Evolutionary conservation across 2,113 vertebrate species (phyloP).

Genomic region (Ceyx margarethae): DNA sequence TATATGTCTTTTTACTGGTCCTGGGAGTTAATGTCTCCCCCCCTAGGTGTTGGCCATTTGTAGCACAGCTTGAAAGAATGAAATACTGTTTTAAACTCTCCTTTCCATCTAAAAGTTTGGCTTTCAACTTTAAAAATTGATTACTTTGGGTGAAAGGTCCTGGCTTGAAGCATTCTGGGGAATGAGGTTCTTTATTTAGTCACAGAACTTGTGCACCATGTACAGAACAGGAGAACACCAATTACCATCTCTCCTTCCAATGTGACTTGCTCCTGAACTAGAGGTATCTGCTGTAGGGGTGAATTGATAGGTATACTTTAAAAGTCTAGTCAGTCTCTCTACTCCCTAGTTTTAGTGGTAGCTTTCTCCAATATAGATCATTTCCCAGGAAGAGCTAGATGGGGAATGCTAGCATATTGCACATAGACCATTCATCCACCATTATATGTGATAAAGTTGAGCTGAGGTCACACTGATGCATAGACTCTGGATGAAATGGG

Average conservation of each 20-base stretch:
- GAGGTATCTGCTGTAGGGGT: background rate
- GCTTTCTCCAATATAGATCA: background rate
- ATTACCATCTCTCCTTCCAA: background rate
- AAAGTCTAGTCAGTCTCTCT: background rate
- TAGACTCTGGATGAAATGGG: background rate
- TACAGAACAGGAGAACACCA: background rate
- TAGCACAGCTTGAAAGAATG: conserved; percentile 50
- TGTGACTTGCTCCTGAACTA: conserved; percentile 7
- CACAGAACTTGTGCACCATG: background rate
- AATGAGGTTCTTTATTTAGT: conserved; percentile 50
- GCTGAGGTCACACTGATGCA: background rate
- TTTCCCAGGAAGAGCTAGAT: background rate
- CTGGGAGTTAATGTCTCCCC: conserved; percentile 61
- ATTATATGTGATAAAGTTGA: background rate
- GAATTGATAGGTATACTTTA: background rate
- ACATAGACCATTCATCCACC: background rate
- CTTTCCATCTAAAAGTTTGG: conserved; percentile 36
- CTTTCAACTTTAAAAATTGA: conserved; percentile 56
- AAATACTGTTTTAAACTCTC: conserved; percentile 55
- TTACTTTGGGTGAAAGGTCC: conserved; percentile 49
- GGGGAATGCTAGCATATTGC: background rate
- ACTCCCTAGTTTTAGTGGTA: background rate
- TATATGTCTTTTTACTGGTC: conserved; percentile 60
- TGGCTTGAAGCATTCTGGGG: conserved; percentile 39
- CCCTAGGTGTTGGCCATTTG: conserved; percentile 54